Conservation (phyloP, 2,113 vertebrate genomes). For the Embiotoca jacksoni region DNA sequence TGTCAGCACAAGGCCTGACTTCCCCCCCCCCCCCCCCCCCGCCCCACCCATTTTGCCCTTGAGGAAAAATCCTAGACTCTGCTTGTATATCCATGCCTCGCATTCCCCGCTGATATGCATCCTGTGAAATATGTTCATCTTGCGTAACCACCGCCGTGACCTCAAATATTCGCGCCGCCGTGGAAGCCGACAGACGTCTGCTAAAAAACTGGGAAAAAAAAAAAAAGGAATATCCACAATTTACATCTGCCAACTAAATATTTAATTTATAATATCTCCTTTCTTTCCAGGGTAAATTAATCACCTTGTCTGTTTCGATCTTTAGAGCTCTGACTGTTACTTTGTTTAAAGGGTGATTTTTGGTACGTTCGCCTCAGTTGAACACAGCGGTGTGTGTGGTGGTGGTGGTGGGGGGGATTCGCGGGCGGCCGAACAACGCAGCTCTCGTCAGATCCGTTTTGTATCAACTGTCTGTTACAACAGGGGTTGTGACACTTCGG, state of each 20-base stretch:
- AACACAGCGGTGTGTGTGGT: background rate
- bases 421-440: constrained; percentile 22
- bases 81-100: constrained; percentile 36
- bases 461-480: background rate
- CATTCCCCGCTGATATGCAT: constrained; percentile 44
- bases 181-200: background rate
- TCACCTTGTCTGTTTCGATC: background rate
- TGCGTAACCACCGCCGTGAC: constrained; percentile 9
- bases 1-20: constrained; percentile 19
- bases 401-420: background rate
- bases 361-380: constrained; percentile 22
- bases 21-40: constrained; percentile 1
- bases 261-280: background rate
- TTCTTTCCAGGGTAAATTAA: constrained; percentile 32
- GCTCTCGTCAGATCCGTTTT: background rate
- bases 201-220: constrained; percentile 1
- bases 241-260: background rate
- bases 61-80: constrained; percentile 35
- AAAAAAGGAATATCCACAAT: background rate
- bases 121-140: constrained; percentile 33
- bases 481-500: background rate
- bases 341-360: constrained; percentile 14
- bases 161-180: constrained; percentile 7
- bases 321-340: background rate
- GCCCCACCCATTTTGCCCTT: constrained; percentile 32